Evolutionary conservation across 2,113 vertebrate species (phyloP).

Genomic region (Alethe castanea): DNA sequence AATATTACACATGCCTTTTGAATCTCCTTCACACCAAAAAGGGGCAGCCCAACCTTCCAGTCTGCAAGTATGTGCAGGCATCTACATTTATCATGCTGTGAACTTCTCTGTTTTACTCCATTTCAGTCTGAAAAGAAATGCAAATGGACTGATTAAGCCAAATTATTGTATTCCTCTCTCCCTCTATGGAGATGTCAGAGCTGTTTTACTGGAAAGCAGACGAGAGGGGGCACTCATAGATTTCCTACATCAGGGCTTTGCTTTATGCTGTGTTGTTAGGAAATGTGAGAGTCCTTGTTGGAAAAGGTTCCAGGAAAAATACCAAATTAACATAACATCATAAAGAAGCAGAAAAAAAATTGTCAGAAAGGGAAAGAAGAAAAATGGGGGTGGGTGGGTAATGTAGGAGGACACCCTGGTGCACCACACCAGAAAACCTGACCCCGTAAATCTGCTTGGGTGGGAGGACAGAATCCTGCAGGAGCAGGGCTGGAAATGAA

Average conservation of each 20-base stretch:
- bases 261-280: neutral
- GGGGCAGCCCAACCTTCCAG: neutral
- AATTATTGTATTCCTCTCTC: neutral
- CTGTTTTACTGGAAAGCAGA: conserved; percentile 26
- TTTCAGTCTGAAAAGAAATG: neutral
- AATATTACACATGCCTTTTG: neutral
- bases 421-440: neutral
- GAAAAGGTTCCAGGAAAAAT: neutral
- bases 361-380: neutral
- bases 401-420: neutral
- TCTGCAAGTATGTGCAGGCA: neutral
- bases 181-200: neutral
- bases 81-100: neutral
- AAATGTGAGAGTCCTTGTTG: neutral
- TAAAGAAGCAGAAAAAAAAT: conserved; percentile 1
- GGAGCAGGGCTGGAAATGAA: neutral
- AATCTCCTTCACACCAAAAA: neutral
- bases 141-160: neutral
- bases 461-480: neutral
- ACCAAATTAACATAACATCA: neutral
- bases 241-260: conserved; percentile 10
- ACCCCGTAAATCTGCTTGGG: neutral
- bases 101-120: neutral
- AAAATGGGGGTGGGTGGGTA: neutral
- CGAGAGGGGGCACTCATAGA: conserved; percentile 69